Percentiles rank a stretch among this genome's conserved stretches.
phyloP scores from a whole-genome alignment of 2,888 invertebrate genomes.

The Encarsia formosa region DNA sequence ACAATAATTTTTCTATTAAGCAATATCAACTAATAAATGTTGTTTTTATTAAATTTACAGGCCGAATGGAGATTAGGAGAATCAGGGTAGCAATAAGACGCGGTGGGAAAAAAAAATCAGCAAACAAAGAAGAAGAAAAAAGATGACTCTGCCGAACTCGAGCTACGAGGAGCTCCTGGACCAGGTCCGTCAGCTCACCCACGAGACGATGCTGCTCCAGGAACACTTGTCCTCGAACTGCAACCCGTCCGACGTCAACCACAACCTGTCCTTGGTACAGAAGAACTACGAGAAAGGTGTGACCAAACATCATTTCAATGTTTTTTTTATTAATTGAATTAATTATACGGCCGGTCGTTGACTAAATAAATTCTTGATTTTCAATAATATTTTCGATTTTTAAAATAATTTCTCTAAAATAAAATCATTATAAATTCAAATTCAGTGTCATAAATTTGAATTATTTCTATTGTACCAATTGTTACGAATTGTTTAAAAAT shows the following conservation, averaged over 20 bases:
- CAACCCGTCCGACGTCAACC: slow-evolving; percentile 44
- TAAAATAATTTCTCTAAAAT: too few relatives aligned
- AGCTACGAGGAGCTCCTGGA: slow-evolving; percentile 61
- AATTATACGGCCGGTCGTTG: too few relatives aligned
- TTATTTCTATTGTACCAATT: too few relatives aligned
- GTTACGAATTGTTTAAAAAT: too few relatives aligned
- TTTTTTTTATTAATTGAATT: too few relatives aligned
- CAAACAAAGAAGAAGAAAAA: too few relatives aligned
- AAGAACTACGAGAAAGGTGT: slow-evolving; percentile 13
- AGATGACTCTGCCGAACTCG: slow-evolving; percentile 59
- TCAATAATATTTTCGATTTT: too few relatives aligned
- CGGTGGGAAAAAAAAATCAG: slow-evolving; percentile 28
- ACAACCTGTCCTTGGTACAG: slow-evolving; percentile 36
- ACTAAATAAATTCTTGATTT: too few relatives aligned
- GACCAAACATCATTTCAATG: too few relatives aligned
- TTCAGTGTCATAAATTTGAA: too few relatives aligned
- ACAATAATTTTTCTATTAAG: too few relatives aligned
- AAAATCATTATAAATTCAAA: too few relatives aligned
- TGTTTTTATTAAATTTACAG: slow-evolving; percentile 1
- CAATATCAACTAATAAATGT: neutral
- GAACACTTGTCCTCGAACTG: slow-evolving; percentile 51
- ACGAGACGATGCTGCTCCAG: slow-evolving; percentile 58
- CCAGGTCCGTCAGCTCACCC: slow-evolving; percentile 58
- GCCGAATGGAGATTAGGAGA: slow-evolving; percentile 12
- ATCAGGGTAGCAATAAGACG: neutral